Base-by-base conservation (phyloP, 53 echinoderm and acorn worm species). In the Apostichopus leukothele region DNA sequence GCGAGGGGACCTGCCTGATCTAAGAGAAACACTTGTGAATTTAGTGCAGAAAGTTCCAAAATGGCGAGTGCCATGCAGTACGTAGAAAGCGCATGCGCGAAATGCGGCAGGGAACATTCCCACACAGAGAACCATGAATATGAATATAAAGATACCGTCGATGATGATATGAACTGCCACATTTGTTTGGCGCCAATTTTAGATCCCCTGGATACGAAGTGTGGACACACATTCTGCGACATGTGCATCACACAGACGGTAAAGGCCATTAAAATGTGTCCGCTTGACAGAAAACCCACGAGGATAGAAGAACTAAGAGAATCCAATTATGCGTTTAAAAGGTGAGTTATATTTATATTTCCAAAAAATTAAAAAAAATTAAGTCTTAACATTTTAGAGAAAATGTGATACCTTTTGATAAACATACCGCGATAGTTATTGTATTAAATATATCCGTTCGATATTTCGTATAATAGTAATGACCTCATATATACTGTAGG, bases 131-230 rank as follows among this genome's bases (percentile, higher is more conserved):
- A 85, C 11, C 85, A 85, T 50, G 85, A 85, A 67, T 85, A 85
- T 85, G 39, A 85, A 39, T 85, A 85, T 50, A 85, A 67, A 18
- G 85, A 66, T 12, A 85, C 12, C 11, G 85, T 85, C 7, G 85
- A 85, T 16, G 85, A 85, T 3, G 85, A 85, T 0, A 11, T 85
- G 39, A 85, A 85, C 7, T 85, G 85, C 67, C 67, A 85, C 57
- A 85, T 85, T 67, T 85, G 85, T 66, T 20, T 85, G 22, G 55
- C 85, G 26, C 85, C 85, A n/a, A 85, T 85, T 6, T 50, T 85
- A 50, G 26, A 25, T 39, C 85, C 85, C 5, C 0, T 85, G 51
- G 85, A 85, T 8, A 85, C 85, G 23, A 63, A 60, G 18, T 85
- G 85, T 50, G 85, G 85, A 63, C 85, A 85, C 67, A 63, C 66